phyloP scores from a whole-genome alignment of 1,140 invertebrate species.

The Plectrocnemia conspersa region DNA sequence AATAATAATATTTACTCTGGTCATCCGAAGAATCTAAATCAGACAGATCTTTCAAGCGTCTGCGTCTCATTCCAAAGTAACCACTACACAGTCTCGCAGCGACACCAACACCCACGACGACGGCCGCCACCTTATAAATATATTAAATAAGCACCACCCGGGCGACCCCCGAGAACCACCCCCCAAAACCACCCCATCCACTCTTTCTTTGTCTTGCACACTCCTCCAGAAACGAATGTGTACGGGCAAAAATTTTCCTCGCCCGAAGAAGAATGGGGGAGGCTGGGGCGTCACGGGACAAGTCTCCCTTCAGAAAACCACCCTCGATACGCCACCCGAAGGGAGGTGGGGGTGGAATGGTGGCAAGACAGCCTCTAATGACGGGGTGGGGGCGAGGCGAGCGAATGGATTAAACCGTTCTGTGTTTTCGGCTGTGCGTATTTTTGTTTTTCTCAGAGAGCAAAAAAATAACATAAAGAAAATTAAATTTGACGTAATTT shows the following conservation, averaged over 20 bases:
- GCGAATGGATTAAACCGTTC: slow-evolving; percentile 20
- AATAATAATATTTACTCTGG: no score
- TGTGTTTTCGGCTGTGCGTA: slow-evolving; percentile 15
- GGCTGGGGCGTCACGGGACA: background rate
- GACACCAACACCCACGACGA: slow-evolving; percentile 1
- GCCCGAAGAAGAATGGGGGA: slow-evolving; percentile 30
- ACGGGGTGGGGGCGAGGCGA: background rate
- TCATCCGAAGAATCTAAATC: no score
- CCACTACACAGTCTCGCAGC: slow-evolving; percentile 1
- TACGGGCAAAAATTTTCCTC: slow-evolving; percentile 30
- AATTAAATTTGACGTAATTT: background rate
- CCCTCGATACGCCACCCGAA: background rate
- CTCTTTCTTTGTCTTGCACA: slow-evolving; percentile 32
- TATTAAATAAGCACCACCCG: slow-evolving; percentile 25
- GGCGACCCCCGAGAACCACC: background rate
- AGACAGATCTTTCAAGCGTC: no score
- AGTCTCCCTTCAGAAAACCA: background rate
- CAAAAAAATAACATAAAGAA: background rate
- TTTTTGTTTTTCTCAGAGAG: slow-evolving; percentile 15
- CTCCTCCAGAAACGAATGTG: slow-evolving; percentile 32
- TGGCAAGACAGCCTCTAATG: slow-evolving; percentile 3
- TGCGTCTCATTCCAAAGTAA: slow-evolving; percentile 13
- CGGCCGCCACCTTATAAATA: slow-evolving; percentile 30
- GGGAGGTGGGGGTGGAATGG: background rate
- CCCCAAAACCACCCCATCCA: slow-evolving; percentile 2